Percentiles rank a stretch among this genome's conserved stretches.
These are phyloP conservation scores for Channa argus DNA, from an alignment of 2,113 vertebrate species.

Conservation along the genomic window DNA sequence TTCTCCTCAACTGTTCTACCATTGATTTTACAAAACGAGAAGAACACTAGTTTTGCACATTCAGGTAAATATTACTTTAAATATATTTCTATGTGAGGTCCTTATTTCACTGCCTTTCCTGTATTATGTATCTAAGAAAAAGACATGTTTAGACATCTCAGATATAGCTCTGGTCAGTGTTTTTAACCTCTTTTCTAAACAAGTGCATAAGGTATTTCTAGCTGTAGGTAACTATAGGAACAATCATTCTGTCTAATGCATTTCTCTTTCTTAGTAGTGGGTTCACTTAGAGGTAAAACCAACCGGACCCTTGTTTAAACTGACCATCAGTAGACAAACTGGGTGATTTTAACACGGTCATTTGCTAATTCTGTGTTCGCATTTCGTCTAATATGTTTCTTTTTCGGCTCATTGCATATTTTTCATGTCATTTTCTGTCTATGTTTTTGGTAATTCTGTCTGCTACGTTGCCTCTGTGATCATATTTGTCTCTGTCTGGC, in stretches of 20 bases:
- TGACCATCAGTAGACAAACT: too few species aligned
- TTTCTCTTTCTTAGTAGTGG: background rate
- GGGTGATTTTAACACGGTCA: background rate
- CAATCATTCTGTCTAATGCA: background rate
- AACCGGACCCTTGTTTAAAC: background rate
- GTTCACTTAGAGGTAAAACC: background rate
- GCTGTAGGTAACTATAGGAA: background rate
- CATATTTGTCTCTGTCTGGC: too few species aligned
- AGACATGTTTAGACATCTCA: background rate
- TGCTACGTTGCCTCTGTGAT: too few species aligned
- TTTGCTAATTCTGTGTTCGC: too few species aligned
- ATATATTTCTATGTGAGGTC: background rate
- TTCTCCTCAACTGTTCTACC: conserved; percentile 25
- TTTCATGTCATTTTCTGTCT: too few species aligned
- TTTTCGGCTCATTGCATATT: too few species aligned
- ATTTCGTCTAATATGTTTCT: too few species aligned
- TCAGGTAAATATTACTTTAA: too few species aligned
- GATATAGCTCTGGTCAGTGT: background rate
- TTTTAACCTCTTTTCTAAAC: background rate
- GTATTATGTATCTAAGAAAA: background rate
- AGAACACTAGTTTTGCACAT: background rate
- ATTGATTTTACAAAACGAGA: conserved; percentile 18
- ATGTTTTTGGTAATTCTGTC: too few species aligned
- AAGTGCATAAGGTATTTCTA: background rate
- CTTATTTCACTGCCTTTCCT: too few species aligned